A percentile compares a stretch with the other conserved stretches of the same genome.
These are phyloP conservation scores for Griposia aprilina DNA, from an alignment of 2,888 invertebrate species.

Conservation along the genomic window DNA sequence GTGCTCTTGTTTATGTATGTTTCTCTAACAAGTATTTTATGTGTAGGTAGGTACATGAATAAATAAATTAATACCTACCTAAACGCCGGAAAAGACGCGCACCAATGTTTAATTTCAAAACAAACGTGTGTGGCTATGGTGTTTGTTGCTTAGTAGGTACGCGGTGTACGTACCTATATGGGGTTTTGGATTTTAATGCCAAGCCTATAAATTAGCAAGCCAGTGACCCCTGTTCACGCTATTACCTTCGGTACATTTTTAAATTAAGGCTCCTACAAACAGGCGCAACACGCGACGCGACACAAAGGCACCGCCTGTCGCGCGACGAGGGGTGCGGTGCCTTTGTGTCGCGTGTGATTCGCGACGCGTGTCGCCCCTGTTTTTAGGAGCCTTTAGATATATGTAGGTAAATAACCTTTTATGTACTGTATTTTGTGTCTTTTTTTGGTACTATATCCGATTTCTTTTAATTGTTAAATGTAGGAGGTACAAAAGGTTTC, in stretches of 20 bases:
- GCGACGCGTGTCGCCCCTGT: no score
- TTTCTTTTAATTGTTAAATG: background rate
- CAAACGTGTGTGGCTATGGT: conserved; percentile 8
- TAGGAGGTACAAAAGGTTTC: background rate
- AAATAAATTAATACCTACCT: background rate
- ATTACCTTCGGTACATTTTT: conserved; percentile 42
- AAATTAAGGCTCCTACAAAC: conserved; percentile 11
- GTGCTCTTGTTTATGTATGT: background rate
- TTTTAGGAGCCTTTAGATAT: background rate
- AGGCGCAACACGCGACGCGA: no score
- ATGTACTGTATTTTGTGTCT: no score
- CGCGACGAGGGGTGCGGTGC: no score
- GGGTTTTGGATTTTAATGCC: conserved; percentile 53
- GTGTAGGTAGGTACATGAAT: background rate
- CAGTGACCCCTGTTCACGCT: conserved; percentile 64
- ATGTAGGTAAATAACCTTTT: no score
- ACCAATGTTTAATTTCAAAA: conserved; percentile 14
- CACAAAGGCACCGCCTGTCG: no score
- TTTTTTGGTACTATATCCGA: no score
- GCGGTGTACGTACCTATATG: conserved; percentile 18
- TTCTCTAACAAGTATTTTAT: background rate
- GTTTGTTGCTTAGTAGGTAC: conserved; percentile 22
- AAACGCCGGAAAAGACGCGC: background rate
- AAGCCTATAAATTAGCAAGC: conserved; percentile 64
- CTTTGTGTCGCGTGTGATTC: no score